A percentile compares a stretch with the other conserved stretches of the same genome.
These are phyloP conservation scores for Psilopsiagon aymara DNA, from an alignment of 2,113 vertebrate species.

Conservation along the genomic window DNA sequence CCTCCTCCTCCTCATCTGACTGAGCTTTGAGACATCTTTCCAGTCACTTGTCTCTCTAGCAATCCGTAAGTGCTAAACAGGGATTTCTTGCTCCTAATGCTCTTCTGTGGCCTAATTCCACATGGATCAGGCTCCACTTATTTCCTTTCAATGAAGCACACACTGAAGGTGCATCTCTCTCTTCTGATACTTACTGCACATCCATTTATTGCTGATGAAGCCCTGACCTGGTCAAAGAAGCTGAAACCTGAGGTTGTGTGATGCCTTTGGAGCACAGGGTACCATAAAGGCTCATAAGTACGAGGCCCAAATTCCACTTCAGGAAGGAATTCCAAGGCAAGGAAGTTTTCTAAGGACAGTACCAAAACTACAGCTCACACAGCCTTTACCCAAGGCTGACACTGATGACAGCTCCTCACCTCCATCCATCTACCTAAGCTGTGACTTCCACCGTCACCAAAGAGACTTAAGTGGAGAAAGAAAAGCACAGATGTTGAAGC, in stretches of 20 bases:
- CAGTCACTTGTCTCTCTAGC: neutral
- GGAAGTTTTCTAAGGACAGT: neutral
- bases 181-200: neutral
- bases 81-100: neutral
- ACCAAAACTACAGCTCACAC: neutral
- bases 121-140: neutral
- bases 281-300: neutral
- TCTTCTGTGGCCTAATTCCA: neutral
- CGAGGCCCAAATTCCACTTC: neutral
- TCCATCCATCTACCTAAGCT: neutral
- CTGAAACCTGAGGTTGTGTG: fast-evolving
- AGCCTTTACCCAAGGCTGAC: neutral
- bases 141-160: neutral
- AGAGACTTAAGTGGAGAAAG: neutral
- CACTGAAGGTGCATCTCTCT: neutral
- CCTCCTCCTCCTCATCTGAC: neutral
- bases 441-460: too few species aligned
- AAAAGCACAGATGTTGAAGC: neutral
- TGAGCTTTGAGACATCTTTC: neutral
- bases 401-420: neutral
- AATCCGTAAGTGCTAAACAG: neutral
- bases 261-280: fast-evolving
- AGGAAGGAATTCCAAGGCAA: neutral
- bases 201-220: neutral
- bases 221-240: neutral